A percentile compares a stretch with the other conserved stretches of the same genome.
Conservation (phyloP, 2,888 invertebrate species). For the Acrocyrtus sp. region DNA sequence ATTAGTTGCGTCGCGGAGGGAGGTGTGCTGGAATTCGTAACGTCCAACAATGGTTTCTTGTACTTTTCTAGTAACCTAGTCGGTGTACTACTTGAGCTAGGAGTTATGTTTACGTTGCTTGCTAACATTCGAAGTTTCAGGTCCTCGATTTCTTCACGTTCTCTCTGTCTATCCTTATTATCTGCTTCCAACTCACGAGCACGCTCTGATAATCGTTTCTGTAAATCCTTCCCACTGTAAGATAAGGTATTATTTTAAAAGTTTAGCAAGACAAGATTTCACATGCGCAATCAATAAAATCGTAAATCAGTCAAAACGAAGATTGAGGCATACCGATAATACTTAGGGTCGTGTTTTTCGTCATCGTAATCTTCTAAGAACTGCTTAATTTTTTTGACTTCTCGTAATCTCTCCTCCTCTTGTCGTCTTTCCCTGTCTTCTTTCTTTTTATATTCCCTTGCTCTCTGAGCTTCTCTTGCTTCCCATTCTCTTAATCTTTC, state of each 20-base stretch:
- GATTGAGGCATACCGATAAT: constrained; percentile 79
- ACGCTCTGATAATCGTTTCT: constrained; percentile 88
- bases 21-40: constrained; percentile 47
- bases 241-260: background rate
- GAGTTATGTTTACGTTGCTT: constrained; percentile 65
- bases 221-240: constrained; percentile 82
- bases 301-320: constrained; percentile 12
- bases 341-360: constrained; percentile 96
- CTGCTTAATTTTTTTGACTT: constrained; percentile 94
- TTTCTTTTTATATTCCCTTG: constrained; percentile 90
- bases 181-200: constrained; percentile 95
- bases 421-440: constrained; percentile 84
- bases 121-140: constrained; percentile 76
- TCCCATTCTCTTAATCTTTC: constrained; percentile 80
- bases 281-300: background rate
- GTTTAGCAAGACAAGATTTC: too few species aligned
- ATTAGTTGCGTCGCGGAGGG: constrained; percentile 48
- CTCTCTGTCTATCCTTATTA: constrained; percentile 87
- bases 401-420: constrained; percentile 87
- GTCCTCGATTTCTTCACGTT: constrained; percentile 88
- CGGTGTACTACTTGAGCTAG: constrained; percentile 67
- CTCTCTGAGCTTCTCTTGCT: constrained; percentile 86
- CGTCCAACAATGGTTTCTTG: constrained; percentile 59
- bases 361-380: constrained; percentile 99
- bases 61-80: constrained; percentile 66